phyloP scores from a whole-genome alignment of 2,888 invertebrate genomes.

The Eristalinus aeneus region DNA sequence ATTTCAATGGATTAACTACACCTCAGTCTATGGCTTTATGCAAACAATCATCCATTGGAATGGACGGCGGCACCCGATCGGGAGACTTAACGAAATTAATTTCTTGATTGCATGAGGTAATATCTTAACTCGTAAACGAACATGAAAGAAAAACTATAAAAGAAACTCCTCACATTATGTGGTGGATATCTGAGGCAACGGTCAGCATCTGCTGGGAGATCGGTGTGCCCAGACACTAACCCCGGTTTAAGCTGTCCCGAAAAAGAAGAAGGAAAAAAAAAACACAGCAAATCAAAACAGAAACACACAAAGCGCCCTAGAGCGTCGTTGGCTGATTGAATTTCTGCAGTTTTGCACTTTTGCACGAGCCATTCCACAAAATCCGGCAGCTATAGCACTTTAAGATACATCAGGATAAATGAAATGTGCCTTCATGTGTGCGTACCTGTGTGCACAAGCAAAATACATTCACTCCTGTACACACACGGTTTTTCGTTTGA shows the following conservation, averaged over 20 bases:
- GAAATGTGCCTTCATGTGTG: neutral
- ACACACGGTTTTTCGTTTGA: slow-evolving; percentile 15
- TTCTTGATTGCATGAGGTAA: slow-evolving; percentile 67
- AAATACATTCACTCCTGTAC: neutral
- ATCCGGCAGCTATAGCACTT: neutral
- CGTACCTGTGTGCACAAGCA: neutral
- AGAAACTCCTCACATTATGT: slow-evolving; percentile 45
- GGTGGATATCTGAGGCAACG: slow-evolving; percentile 13
- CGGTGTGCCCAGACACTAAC: slow-evolving; percentile 4
- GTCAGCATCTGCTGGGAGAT: slow-evolving; percentile 38
- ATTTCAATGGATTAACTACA: slow-evolving; percentile 29
- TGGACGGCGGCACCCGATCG: neutral
- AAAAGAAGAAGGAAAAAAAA: neutral
- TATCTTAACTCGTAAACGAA: slow-evolving; percentile 58
- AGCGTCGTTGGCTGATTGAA: slow-evolving; percentile 54
- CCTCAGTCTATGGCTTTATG: slow-evolving; percentile 42
- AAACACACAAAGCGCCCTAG: slow-evolving; percentile 10
- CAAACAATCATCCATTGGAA: slow-evolving; percentile 3
- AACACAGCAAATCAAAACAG: neutral
- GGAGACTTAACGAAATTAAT: slow-evolving; percentile 56
- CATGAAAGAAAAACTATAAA: slow-evolving; percentile 6
- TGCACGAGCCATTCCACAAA: slow-evolving; percentile 67
- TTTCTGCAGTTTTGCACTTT: slow-evolving; percentile 70
- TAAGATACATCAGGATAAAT: neutral
- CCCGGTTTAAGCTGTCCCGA: neutral